phyloP scores from a whole-genome alignment of 2,797 vertebrate species.

The Syngnathus acus region DNA sequence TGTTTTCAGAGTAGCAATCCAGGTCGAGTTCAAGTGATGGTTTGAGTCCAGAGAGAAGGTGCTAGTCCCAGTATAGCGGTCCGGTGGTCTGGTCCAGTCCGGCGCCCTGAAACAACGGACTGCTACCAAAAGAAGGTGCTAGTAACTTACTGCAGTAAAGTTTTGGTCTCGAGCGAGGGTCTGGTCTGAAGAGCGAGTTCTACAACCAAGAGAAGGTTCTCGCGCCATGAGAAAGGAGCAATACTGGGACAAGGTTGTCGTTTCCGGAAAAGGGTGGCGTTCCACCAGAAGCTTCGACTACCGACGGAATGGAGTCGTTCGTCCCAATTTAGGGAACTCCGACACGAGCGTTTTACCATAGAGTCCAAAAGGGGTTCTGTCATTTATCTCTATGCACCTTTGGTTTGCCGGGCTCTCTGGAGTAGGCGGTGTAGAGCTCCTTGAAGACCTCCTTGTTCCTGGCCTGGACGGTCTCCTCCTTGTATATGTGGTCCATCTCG shows the following conservation, averaged over 20 bases:
- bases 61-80: too few species aligned
- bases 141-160: too few species aligned
- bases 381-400: slow-evolving; percentile 70
- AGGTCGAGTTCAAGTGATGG: too few species aligned
- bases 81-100: too few species aligned
- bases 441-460: slow-evolving; percentile 88
- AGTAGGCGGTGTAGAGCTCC: slow-evolving; percentile 92
- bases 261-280: too few species aligned
- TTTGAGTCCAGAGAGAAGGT: too few species aligned
- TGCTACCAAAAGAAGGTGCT: too few species aligned
- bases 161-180: too few species aligned
- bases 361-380: not conserved
- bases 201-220: not conserved
- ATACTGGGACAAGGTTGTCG: not conserved
- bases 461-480: slow-evolving; percentile 87
- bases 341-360: too few species aligned
- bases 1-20: too few species aligned
- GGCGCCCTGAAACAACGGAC: too few species aligned
- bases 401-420: slow-evolving; percentile 94
- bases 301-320: not conserved
- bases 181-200: not conserved
- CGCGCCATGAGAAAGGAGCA: not conserved
- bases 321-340: too few species aligned
- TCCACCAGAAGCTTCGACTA: not conserved
- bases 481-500: slow-evolving; percentile 95